Evolutionary conservation across 2,797 vertebrate genomes (phyloP).

Genomic region (Danio jaintianensis): DNA sequence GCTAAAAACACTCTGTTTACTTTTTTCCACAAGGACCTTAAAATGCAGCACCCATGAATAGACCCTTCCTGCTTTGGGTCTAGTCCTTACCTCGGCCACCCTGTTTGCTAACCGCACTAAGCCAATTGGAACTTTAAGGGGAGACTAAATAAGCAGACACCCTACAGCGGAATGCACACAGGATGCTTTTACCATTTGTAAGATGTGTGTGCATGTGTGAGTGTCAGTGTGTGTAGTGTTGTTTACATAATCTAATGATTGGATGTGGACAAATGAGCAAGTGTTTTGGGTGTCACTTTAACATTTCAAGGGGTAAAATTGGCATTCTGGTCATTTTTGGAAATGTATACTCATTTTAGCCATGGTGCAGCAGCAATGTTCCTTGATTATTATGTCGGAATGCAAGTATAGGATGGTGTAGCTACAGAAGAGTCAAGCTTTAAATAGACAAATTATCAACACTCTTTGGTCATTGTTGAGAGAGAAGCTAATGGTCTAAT

Average conservation of each 20-base stretch:
- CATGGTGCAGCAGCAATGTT: too few relatives aligned
- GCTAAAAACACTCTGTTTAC: conserved; percentile 54
- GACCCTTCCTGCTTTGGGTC: conserved; percentile 41
- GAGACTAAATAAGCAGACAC: conserved; percentile 58
- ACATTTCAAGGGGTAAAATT: conserved; percentile 28
- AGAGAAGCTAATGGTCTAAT: too few relatives aligned
- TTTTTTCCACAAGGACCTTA: conserved; percentile 41
- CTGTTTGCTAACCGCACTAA: conserved; percentile 53
- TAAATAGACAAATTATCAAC: too few relatives aligned
- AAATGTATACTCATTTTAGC: too few relatives aligned
- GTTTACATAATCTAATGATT: conserved; percentile 30
- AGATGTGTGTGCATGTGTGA: conserved; percentile 47
- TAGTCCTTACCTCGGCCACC: conserved; percentile 53
- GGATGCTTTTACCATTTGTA: conserved; percentile 44
- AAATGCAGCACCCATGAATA: conserved; percentile 58
- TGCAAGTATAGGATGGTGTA: too few relatives aligned
- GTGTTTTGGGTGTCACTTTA: conserved; percentile 16
- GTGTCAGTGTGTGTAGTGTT: conserved; percentile 27
- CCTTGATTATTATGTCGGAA: too few relatives aligned
- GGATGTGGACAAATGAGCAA: conserved; percentile 41
- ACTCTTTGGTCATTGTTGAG: too few relatives aligned
- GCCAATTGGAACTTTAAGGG: conserved; percentile 64
- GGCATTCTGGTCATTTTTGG: conserved; percentile 29
- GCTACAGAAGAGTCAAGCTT: too few relatives aligned
- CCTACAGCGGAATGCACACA: conserved; percentile 48